These are phyloP conservation scores for Podocnemis expansa DNA, from an alignment of 2,113 vertebrate genomes.

Conservation along the genomic window DNA sequence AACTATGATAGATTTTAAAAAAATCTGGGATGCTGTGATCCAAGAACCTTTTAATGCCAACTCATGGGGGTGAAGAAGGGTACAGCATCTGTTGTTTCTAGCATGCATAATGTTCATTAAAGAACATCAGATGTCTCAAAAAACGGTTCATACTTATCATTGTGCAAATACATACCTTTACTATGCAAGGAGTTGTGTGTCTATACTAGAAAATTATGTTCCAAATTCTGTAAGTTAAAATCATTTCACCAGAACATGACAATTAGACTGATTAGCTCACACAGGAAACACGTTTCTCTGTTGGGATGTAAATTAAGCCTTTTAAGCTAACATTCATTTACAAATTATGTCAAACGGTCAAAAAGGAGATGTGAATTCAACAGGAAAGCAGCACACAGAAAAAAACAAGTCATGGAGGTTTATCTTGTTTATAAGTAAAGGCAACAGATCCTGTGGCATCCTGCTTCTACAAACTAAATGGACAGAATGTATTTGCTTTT, in stretches of 20 bases:
- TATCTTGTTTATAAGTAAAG: background rate
- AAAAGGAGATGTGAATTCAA: background rate
- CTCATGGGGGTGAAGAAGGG: background rate
- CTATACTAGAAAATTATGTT: background rate
- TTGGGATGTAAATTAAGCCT: background rate
- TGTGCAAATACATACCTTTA: background rate
- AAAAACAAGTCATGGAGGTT: background rate
- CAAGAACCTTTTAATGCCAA: background rate
- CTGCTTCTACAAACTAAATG: too few relatives aligned
- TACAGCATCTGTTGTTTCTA: background rate
- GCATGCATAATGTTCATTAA: background rate
- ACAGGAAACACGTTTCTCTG: background rate
- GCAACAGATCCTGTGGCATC: too few relatives aligned
- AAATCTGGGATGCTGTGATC: background rate
- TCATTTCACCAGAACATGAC: background rate
- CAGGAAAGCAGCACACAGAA: background rate
- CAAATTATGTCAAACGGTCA: background rate
- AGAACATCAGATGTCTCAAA: background rate
- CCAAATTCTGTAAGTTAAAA: background rate
- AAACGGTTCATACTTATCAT: background rate
- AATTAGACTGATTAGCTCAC: background rate
- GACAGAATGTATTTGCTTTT: too few relatives aligned
- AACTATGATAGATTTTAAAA: background rate
- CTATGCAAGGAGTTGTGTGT: background rate
- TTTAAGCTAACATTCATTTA: background rate